phyloP scores from a whole-genome alignment of 2,113 vertebrate genomes.

The Prionailurus viverrinus region DNA sequence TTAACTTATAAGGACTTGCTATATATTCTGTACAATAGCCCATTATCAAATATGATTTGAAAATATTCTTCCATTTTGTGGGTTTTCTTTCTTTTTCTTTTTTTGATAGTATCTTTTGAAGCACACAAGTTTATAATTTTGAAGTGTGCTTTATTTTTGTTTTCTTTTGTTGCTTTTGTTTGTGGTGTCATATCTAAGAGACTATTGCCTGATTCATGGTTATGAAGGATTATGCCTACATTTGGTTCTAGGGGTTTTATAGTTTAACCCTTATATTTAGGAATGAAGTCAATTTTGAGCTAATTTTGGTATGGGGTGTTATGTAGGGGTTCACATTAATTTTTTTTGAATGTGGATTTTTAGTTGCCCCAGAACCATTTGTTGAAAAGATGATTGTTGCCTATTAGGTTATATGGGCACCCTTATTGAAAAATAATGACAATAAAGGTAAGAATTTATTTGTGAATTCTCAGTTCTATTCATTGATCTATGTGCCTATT shows the following conservation, averaged over 20 bases:
- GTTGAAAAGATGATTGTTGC: neutral
- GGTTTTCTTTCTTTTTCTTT: neutral
- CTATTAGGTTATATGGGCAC: neutral
- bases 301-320: neutral
- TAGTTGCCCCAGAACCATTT: neutral
- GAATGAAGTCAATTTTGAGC: neutral
- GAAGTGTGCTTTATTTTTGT: neutral
- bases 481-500: neutral
- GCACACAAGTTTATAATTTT: neutral
- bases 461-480: neutral
- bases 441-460: neutral
- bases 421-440: neutral
- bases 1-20: neutral
- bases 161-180: neutral
- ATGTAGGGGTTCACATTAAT: neutral
- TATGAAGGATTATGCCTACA: neutral
- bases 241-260: neutral
- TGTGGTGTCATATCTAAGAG: neutral
- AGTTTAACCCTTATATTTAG: neutral
- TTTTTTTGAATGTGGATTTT: neutral
- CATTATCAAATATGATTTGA: neutral
- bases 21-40: neutral
- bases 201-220: neutral
- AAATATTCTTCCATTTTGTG: neutral
- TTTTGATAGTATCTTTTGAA: neutral